Evolutionary conservation across 2,113 vertebrate genomes (phyloP).

Genomic region (Meleagris gallopavo): DNA sequence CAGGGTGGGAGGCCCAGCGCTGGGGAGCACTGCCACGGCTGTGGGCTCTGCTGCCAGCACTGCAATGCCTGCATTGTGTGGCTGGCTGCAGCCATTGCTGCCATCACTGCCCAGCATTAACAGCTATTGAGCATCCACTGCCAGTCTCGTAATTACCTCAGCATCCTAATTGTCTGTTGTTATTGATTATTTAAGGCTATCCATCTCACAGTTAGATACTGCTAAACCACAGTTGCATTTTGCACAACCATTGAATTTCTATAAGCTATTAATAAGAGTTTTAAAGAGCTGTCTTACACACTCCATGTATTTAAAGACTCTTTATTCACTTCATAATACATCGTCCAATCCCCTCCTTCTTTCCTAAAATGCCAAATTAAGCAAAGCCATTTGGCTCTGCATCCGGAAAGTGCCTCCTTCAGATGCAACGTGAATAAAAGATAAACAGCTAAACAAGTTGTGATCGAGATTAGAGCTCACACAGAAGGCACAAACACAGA

Average conservation of each 20-base stretch:
- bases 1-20: neutral
- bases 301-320: neutral
- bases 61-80: neutral
- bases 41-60: neutral
- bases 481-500: neutral
- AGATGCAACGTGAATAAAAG: neutral
- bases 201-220: neutral
- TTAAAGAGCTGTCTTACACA: neutral
- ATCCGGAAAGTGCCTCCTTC: neutral
- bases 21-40: neutral
- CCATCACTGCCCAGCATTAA: neutral
- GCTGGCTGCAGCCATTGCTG: neutral
- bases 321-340: neutral
- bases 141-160: neutral
- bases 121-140: neutral
- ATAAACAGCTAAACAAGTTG: neutral
- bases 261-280: neutral
- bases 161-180: neutral
- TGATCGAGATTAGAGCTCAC: neutral
- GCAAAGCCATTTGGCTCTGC: neutral
- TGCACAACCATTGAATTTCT: neutral
- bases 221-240: neutral
- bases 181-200: conserved; percentile 14
- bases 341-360: neutral
- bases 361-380: neutral